Conservation (phyloP, 2,888 invertebrate species). For the Chloroclystis v-ata region DNA sequence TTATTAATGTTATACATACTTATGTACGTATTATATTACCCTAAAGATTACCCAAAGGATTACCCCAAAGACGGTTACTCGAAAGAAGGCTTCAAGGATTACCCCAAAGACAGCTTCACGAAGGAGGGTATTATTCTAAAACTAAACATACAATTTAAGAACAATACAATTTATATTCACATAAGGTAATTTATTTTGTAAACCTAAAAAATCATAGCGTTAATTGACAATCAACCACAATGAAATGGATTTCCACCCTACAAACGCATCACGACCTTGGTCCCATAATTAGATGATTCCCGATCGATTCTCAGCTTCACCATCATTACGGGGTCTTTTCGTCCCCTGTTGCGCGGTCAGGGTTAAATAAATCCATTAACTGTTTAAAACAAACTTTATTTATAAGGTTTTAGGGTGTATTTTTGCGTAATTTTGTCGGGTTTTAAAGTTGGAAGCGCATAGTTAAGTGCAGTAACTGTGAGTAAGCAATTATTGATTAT, state of each 20-base stretch:
- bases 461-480: conserved; percentile 16
- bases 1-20: too few relatives aligned
- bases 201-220: background rate
- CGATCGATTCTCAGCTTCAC: conserved; percentile 58
- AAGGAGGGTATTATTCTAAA: too few relatives aligned
- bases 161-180: too few relatives aligned
- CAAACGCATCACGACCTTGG: conserved; percentile 58
- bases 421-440: conserved; percentile 18
- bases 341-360: conserved; percentile 44
- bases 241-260: conserved; percentile 10
- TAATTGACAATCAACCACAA: background rate
- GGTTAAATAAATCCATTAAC: conserved; percentile 35
- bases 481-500: conserved; percentile 23
- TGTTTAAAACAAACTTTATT: conserved; percentile 28
- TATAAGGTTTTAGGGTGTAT: conserved; percentile 2
- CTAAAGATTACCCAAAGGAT: too few relatives aligned
- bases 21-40: too few relatives aligned
- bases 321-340: conserved; percentile 55
- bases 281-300: conserved; percentile 62
- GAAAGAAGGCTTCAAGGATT: too few relatives aligned
- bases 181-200: background rate
- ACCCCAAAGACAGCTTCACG: too few relatives aligned
- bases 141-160: too few relatives aligned
- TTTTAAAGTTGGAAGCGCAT: conserved; percentile 15
- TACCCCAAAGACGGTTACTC: too few relatives aligned